Evolutionary conservation across 1,140 invertebrate genomes (phyloP), one percentile per base, ranked within the genome.

Genomic region (Trinorchestia longiramus): DNA sequence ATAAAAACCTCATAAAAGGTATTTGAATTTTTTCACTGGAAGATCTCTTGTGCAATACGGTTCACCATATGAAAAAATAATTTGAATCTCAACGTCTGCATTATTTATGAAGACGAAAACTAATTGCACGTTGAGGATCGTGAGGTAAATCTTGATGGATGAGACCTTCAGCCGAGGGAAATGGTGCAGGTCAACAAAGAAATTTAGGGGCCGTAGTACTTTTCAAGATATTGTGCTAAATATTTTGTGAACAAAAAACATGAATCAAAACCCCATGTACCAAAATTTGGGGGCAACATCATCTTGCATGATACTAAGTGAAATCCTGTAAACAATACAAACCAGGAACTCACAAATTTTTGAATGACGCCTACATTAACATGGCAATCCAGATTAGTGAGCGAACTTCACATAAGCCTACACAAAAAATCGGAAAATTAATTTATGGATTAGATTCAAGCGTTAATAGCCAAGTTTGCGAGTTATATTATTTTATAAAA

Each of bases 111-210:
- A 45, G 92, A 45, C 44, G 92, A 94, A 94, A 94, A 94, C 43
- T 94, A 94, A 94, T 94, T 94, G 92, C 44, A 94, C 43, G 36
- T 43, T 47, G 44, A 94, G 92, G 92, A 94, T 94, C 92, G 8
- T 44, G 44, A 94, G 92, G 92, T 36, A 94, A 94, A 45, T 94
- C 92, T 94, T 94, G 92, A 94, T 94, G 92, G 92, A 94, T 94
- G 92, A 45, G 40, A 47, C 15, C 43, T 94, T 94, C n/a, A 42
- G 88, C 4, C 4, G 88, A 90, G 41, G 43, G 88, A 90, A 53
- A 19, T 42, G 88, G 43, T 90, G 88, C 43, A 90, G 43, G 41
- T 42, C 88, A 90, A 90, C n/a, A 43, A 4, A 3, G 6, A 90
- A 90, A 90, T 90, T 90, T 42, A 8, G 23, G 43, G 43, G 43